phyloP scores from a whole-genome alignment of 2,888 invertebrate species.

The Scaptodrosophila latifasciaeformis region DNA sequence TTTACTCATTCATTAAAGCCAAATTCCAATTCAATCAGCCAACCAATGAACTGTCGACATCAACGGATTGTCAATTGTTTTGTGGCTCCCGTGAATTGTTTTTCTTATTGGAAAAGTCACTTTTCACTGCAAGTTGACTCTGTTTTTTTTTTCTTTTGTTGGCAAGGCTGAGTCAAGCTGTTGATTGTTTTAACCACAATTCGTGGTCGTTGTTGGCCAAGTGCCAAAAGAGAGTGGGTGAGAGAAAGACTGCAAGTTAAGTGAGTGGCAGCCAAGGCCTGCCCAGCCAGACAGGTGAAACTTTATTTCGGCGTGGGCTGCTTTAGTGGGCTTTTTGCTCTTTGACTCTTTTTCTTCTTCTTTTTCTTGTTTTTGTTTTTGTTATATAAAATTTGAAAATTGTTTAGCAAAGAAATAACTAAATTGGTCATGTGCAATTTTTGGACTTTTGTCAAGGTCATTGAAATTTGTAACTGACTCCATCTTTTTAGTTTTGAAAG shows the following conservation, averaged over 20 bases:
- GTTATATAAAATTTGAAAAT: conserved; percentile 48
- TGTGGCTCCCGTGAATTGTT: conserved; percentile 19
- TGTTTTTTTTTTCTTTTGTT: conserved; percentile 22
- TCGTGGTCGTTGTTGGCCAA: neutral
- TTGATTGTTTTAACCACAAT: conserved; percentile 33
- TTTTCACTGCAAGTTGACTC: conserved; percentile 29
- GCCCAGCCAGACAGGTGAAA: conserved; percentile 51
- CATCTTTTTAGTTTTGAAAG: too few relatives aligned
- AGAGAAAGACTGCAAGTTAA: conserved; percentile 14
- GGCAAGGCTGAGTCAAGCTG: neutral
- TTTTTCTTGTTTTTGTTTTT: conserved; percentile 5
- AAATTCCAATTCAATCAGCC: conserved; percentile 35
- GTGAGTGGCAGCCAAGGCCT: conserved; percentile 14
- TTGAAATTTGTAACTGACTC: too few relatives aligned
- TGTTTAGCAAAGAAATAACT: conserved; percentile 18
- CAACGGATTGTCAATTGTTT: conserved; percentile 10
- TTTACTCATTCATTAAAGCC: conserved; percentile 45
- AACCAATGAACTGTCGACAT: too few relatives aligned
- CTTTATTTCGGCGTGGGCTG: conserved; percentile 44
- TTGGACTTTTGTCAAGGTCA: conserved; percentile 50
- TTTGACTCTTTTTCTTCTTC: neutral
- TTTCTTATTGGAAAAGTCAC: conserved; percentile 36
- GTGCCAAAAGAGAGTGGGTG: neutral
- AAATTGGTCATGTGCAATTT: conserved; percentile 24
- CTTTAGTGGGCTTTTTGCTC: conserved; percentile 14